phyloP scores from a whole-genome alignment of 2,797 vertebrate species.

The Chelidonichthys spinosus region DNA sequence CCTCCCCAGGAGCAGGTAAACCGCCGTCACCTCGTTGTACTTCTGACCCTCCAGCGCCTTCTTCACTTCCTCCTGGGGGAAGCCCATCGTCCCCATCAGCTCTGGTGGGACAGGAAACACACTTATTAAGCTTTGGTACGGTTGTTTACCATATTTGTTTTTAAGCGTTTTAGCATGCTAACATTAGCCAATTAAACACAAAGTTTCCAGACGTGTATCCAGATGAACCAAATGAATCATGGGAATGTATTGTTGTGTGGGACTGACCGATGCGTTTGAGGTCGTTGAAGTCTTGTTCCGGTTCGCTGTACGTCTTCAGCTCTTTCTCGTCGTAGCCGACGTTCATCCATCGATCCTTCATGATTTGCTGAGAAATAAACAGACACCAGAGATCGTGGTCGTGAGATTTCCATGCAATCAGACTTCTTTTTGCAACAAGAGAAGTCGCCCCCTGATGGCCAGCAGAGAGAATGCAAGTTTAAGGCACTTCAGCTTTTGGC shows the following conservation, averaged over 20 bases:
- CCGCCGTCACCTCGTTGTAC: slow-evolving; percentile 93
- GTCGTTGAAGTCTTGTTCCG: slow-evolving; percentile 90
- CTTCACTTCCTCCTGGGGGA: slow-evolving; percentile 90
- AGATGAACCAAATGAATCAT: not conserved
- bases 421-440: no score
- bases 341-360: slow-evolving; percentile 96
- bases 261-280: slow-evolving; percentile 55
- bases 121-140: not conserved
- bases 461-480: no score
- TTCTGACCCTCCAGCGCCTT: slow-evolving; percentile 91
- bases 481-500: no score
- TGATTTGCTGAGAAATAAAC: slow-evolving; percentile 88
- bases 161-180: no score
- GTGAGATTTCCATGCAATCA: no score
- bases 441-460: no score
- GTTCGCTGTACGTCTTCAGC: slow-evolving; percentile 89
- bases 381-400: not conserved
- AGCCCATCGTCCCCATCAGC: slow-evolving; percentile 94
- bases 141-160: not conserved
- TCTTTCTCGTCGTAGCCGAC: slow-evolving; percentile 91
- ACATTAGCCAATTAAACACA: not conserved
- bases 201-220: no score
- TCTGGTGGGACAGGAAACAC: slow-evolving; percentile 76
- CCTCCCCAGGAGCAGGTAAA: slow-evolving; percentile 92
- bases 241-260: not conserved